Conservation (phyloP, 2,797 vertebrate species). For the Natrix natrix region DNA sequence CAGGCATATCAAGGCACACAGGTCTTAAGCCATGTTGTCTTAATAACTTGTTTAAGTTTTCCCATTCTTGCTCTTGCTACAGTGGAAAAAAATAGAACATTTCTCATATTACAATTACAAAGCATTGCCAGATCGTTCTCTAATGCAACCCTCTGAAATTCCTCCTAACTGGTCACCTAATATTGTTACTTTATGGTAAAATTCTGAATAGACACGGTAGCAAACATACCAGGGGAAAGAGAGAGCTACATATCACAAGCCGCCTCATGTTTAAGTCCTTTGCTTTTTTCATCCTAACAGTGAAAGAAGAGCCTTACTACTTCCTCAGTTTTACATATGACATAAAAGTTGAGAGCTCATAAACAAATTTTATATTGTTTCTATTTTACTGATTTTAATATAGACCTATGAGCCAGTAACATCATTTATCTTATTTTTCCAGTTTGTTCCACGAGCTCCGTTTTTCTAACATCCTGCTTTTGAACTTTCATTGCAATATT, state of each 20-base stretch:
- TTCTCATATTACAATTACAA: background rate
- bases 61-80: slow-evolving; percentile 86
- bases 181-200: background rate
- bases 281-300: background rate
- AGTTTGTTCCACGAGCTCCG: background rate
- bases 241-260: background rate
- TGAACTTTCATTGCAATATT: background rate
- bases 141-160: background rate
- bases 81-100: slow-evolving; percentile 20
- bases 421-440: background rate
- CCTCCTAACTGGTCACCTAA: background rate
- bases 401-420: background rate
- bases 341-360: background rate
- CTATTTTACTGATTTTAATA: background rate
- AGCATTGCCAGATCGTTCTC: background rate
- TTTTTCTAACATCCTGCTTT: background rate
- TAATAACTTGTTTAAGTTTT: slow-evolving; percentile 76
- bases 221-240: background rate
- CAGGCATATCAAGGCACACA: slow-evolving; percentile 71
- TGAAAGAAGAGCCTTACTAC: background rate
- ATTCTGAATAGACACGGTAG: background rate
- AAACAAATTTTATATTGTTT: background rate
- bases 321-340: background rate
- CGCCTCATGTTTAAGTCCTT: background rate
- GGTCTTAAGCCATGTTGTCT: slow-evolving; percentile 79